Evolutionary conservation across 2,113 vertebrate genomes (phyloP).

Genomic region (Neolamprologus sp.): DNA sequence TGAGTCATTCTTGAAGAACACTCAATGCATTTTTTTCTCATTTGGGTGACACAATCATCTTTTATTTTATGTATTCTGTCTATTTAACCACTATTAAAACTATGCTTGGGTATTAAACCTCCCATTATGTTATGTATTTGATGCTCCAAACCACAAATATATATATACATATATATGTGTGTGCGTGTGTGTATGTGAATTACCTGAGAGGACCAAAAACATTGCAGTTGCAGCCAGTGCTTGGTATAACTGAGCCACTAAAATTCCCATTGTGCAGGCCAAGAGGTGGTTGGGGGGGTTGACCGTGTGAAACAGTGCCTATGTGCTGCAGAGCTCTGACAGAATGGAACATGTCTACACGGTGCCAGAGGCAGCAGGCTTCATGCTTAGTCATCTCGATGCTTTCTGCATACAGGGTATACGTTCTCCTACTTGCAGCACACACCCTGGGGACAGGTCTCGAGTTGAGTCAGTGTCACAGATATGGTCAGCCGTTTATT

Average conservation of each 20-base stretch:
- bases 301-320: constrained; percentile 53
- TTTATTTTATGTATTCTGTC: background rate
- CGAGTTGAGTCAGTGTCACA: background rate
- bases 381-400: constrained; percentile 55
- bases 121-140: background rate
- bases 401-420: background rate
- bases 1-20: background rate
- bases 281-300: constrained; percentile 9
- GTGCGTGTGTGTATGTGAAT: background rate
- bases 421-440: background rate
- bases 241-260: background rate
- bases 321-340: constrained; percentile 50
- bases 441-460: background rate
- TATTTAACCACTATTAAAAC: background rate
- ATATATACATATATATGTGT: background rate
- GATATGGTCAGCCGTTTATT: background rate
- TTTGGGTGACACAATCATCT: background rate
- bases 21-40: background rate
- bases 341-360: constrained; percentile 66
- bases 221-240: background rate
- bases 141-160: background rate
- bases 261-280: constrained; percentile 44
- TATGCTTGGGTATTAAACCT: background rate
- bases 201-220: background rate
- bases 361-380: constrained; percentile 45